Evolutionary conservation across 2,797 vertebrate genomes (phyloP), one percentile per base, ranked within the genome.

Genomic region (Pogonophryne albipinna): DNA sequence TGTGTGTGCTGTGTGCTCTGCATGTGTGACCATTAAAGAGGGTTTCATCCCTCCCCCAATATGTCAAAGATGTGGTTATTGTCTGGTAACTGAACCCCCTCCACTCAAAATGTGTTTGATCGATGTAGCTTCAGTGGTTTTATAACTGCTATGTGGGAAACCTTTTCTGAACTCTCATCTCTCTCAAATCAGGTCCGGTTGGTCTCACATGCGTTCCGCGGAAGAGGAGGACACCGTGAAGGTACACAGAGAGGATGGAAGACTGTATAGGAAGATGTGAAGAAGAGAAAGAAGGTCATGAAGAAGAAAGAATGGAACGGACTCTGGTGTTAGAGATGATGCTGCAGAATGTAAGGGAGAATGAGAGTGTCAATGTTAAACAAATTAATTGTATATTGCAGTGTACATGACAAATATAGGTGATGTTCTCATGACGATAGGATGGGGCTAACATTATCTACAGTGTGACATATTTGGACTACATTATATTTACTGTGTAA

Each of bases 141-240:
- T 3, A 27, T 16, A 55, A 55, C 52, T 3, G 47, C 8, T 49
- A 8, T 49, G 47, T 49, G 9, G 9, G 17, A 7, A 20, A 3
- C n/a, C 45, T 64, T 77, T 62, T 14, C 10, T 20, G 23, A 46
- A 46, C 53, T 60, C 53, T 82, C 59, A 47, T 27, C 31, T 71
- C 42, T 69, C 46, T 50, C 68, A 80, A 83, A 86, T 83, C 78
- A 16, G 80, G 74, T 85, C 64, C 62, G 76, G 84, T 87, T 75
- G 73, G 59, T 41, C 69, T 56, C 65, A n/a, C 3, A 49, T 19
- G 45, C 44, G 4, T 4, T 27, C 27, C 27, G 27, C 27, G 65
- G 65, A 79, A 65, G 51, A 79, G 63, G 63, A 72, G 78, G 78
- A 81, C 20, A 61, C 14, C 56, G 34, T 1, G 15, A 55, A 42